phyloP scores from a whole-genome alignment of 2,797 vertebrate species.

The Etheostoma perlongum region DNA sequence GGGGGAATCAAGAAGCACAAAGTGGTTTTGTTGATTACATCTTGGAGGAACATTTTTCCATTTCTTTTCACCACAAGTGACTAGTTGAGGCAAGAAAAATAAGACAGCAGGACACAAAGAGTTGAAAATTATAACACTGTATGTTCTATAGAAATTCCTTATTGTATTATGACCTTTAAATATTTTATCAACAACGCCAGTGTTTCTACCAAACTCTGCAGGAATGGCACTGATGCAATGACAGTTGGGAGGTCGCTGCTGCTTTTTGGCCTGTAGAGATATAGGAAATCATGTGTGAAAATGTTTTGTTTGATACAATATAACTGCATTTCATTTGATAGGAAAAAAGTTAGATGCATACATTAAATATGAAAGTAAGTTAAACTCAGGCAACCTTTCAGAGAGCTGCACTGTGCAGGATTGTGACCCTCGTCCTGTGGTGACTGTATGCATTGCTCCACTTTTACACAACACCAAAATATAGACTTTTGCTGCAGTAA shows the following conservation, averaged over 20 bases:
- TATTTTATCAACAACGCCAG: not conserved
- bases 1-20: constrained; percentile 68
- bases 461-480: constrained; percentile 84
- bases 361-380: not conserved
- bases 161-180: not conserved
- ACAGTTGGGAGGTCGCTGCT: constrained; percentile 44
- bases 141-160: not conserved
- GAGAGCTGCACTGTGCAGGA: constrained; percentile 63
- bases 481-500: constrained; percentile 53
- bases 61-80: constrained; percentile 70
- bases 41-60: constrained; percentile 72
- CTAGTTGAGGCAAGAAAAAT: constrained; percentile 46
- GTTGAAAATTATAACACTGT: not conserved
- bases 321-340: not conserved
- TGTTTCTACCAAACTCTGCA: constrained; percentile 68
- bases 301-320: not conserved
- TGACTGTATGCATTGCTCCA: constrained; percentile 81
- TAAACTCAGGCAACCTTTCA: constrained; percentile 79
- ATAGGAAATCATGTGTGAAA: not conserved
- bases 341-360: not conserved
- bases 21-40: constrained; percentile 56
- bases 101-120: not conserved
- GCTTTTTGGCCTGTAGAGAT: constrained; percentile 59
- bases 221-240: constrained; percentile 57
- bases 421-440: constrained; percentile 51